Base-by-base conservation (phyloP, 2,113 vertebrate species). In the Elachura formosa region DNA sequence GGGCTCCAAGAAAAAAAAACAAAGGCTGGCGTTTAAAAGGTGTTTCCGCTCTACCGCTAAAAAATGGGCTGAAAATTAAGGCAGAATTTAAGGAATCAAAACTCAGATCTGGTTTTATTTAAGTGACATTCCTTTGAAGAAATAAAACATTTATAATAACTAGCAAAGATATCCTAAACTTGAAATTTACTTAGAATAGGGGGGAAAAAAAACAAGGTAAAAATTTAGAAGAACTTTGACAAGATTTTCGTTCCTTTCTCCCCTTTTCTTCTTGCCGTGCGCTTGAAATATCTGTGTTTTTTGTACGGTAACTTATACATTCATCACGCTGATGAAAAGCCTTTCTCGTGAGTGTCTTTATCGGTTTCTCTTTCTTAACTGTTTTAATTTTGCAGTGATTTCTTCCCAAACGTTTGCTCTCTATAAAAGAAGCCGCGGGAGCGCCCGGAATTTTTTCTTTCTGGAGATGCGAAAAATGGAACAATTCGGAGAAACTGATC, bases 301-400 rank as follows among this genome's bases (percentile, higher is more conserved):
- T 29, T 1, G 4, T 28, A 49, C 11, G 0, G 25, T 68, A 20
- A 67, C 20, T 15, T 31, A 14, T 7, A 9, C 14, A 10, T 41
- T 45, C 25, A 20, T 26, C n/a, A 34, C 18, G 15, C 12, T 43
- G 18, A 71, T 28, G 10, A 41, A 75, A 84, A 54, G 14, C 0
- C 11, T 36, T 74, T 8, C 26, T 43, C 13, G 2, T 5, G 4
- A 1, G 0, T 34, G 7, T 19, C 12, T 81, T 77, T 31, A 10
- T 15, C 25, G 0, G 5, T 26, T 78, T 52, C 14, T 49, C 12
- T 59, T n/a, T 41, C 52, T 43, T 12, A 4, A 0, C 1, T 4
- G 29, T 40, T 91, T 86, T 16, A 41, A 33, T 74, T 90, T 62
- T 46, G 11, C 29, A 33, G 2, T 0, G 8, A 45, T 86, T 84